Percentiles rank a stretch among this genome's conserved stretches.
These are phyloP conservation scores for Crossaster papposus DNA, from an alignment of 53 echinoderm and acorn worm genomes.

Conservation along the genomic window DNA sequence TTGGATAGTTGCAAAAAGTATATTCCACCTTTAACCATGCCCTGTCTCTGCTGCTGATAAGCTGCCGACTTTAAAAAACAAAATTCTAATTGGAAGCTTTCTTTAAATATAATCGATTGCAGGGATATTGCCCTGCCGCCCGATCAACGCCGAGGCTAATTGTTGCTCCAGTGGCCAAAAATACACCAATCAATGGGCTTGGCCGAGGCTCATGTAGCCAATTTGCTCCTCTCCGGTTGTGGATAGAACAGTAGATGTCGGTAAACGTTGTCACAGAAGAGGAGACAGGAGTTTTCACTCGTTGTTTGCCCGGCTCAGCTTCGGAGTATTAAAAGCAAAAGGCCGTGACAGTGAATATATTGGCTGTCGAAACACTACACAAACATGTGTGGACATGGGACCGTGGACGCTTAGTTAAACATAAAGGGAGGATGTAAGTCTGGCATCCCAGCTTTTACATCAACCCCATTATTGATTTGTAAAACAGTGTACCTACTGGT, in stretches of 20 bases:
- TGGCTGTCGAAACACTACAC: background rate
- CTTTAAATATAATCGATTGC: conserved; percentile 37
- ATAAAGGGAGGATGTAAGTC: background rate
- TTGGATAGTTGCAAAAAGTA: too few species aligned
- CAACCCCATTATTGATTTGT: background rate
- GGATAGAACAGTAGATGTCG: background rate
- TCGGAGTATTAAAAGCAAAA: conserved; percentile 17
- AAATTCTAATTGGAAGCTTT: conserved; percentile 44
- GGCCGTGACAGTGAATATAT: conserved; percentile 8
- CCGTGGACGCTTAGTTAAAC: conserved; percentile 2
- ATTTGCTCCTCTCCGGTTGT: conserved; percentile 45
- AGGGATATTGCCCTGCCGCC: conserved; percentile 44
- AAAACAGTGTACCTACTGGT: background rate
- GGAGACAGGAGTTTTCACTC: background rate
- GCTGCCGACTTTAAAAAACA: background rate
- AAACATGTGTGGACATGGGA: background rate
- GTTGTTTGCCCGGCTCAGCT: conserved; percentile 13
- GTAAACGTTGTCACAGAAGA: background rate
- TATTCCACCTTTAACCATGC: too few species aligned
- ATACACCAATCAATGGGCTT: conserved; percentile 52
- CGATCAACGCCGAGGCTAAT: conserved; percentile 51
- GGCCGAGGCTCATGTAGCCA: conserved; percentile 45
- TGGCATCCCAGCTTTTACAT: background rate
- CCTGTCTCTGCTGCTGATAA: background rate
- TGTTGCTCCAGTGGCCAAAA: conserved; percentile 61